Evolutionary conservation across 2,113 vertebrate genomes (phyloP).

Genomic region (Shinisaurus crocodilurus): DNA sequence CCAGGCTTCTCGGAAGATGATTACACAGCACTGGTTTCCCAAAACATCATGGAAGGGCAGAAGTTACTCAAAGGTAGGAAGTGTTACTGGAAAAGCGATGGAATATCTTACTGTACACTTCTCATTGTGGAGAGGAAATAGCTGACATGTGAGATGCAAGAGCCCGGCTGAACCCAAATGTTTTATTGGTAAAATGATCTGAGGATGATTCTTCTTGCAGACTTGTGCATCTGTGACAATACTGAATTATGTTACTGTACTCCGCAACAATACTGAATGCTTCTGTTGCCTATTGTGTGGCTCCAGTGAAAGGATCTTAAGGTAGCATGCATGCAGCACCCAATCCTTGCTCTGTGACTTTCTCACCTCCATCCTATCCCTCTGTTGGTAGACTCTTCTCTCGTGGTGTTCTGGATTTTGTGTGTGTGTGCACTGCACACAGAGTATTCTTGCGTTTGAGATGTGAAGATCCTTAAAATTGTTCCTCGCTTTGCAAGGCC

Average conservation of each 20-base stretch:
- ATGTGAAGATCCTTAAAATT: slow-evolving; percentile 69
- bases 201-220: slow-evolving; percentile 40
- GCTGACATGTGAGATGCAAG: neutral
- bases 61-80: slow-evolving; percentile 84
- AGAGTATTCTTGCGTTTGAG: slow-evolving; percentile 66
- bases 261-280: slow-evolving; percentile 56
- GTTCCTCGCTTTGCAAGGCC: slow-evolving; percentile 70
- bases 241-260: neutral
- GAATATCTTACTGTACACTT: neutral
- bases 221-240: slow-evolving; percentile 30
- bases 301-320: slow-evolving; percentile 44
- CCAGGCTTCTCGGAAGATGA: slow-evolving; percentile 80
- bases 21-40: slow-evolving; percentile 78
- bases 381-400: slow-evolving; percentile 50
- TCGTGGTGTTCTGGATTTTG: neutral
- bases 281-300: slow-evolving; percentile 37
- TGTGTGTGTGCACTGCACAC: neutral
- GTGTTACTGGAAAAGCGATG: slow-evolving; percentile 48
- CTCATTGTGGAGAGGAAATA: slow-evolving; percentile 39
- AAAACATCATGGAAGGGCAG: slow-evolving; percentile 78
- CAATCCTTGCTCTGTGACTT: neutral
- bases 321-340: neutral
- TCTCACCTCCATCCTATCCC: slow-evolving; percentile 35
- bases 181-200: slow-evolving; percentile 51
- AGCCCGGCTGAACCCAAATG: slow-evolving; percentile 12